Evolutionary conservation across 2,888 invertebrate species (phyloP), one percentile per base, ranked within the genome.

Genomic region (Agrotis exclamationis): DNA sequence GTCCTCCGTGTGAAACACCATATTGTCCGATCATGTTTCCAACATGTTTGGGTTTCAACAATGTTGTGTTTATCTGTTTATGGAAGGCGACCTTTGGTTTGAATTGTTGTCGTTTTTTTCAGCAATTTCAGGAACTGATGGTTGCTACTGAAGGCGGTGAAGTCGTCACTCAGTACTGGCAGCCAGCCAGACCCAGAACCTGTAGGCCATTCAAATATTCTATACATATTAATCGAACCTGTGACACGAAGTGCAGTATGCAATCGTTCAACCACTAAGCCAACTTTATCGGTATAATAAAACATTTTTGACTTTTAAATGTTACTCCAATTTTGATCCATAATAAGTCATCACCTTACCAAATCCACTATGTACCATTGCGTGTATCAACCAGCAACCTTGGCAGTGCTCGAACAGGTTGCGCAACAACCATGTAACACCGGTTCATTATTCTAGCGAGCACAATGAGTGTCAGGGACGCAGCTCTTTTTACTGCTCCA

Each of bases 11-110:
- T 82, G 73, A 78, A 82, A 59, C 51, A 22, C 51, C 81, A 48
- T 60, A 71, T 63, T 66, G 68, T 50, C 24, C 39, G 80, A 68
- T 79, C 80, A 45, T 39, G 45, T 83, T 83, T 45, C 78, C 7
- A 20, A 57, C 65, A 45, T 48, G 63, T 70, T 63, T 54, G n/a
- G 24, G 24, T 50, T 72, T n/a, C 13, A 22, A 60, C 2, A 1
- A 14, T 39, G 48, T 22, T 51, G 18, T 44, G 45, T 68, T 64
- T 47, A 18, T 51, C 16, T 44, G 45, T 68, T 64, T 45, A 14
- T 24, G 28, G 59, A 51, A 64, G 58, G 63, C 33, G 58, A 60
- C 16, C 54, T 20, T 24, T 78, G 13, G 18, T 1, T 60, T 39
- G 24, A 57, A 51, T 18, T 16, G 50, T 33, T 24, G 18, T 33